Evolutionary conservation across 2,113 vertebrate genomes (phyloP).

Genomic region (Crotophaga sulcirostris): DNA sequence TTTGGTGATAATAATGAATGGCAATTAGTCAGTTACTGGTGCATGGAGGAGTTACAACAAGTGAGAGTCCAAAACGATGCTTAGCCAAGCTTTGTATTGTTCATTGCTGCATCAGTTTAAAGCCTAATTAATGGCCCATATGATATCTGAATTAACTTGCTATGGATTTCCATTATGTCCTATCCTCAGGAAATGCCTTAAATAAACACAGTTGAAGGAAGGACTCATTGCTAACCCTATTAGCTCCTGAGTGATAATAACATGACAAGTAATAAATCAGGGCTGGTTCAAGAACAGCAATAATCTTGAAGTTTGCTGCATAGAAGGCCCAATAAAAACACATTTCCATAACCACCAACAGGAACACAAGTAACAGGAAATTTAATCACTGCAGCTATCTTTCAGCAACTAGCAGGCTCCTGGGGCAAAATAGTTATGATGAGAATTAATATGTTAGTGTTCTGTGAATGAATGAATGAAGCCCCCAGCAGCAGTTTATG

Average conservation of each 20-base stretch:
- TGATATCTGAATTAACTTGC: constrained; percentile 7
- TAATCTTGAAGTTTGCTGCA: not conserved
- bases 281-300: not conserved
- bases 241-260: not conserved
- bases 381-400: not conserved
- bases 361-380: not conserved
- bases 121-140: not conserved
- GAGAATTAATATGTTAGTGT: not conserved
- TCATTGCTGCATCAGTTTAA: not conserved
- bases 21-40: not conserved
- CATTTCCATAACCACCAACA: accelerated
- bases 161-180: not conserved
- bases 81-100: not conserved
- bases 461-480: not conserved
- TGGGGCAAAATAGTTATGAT: not conserved
- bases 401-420: not conserved
- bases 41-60: not conserved
- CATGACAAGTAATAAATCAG: not conserved
- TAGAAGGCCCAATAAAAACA: not conserved
- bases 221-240: not conserved
- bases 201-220: not conserved
- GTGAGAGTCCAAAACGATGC: not conserved
- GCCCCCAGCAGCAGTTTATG: not conserved
- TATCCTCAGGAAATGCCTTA: not conserved
- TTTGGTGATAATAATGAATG: not conserved